These are phyloP conservation scores for Danaus melanippus DNA, from an alignment of 1,140 invertebrate species.

Conservation along the genomic window DNA sequence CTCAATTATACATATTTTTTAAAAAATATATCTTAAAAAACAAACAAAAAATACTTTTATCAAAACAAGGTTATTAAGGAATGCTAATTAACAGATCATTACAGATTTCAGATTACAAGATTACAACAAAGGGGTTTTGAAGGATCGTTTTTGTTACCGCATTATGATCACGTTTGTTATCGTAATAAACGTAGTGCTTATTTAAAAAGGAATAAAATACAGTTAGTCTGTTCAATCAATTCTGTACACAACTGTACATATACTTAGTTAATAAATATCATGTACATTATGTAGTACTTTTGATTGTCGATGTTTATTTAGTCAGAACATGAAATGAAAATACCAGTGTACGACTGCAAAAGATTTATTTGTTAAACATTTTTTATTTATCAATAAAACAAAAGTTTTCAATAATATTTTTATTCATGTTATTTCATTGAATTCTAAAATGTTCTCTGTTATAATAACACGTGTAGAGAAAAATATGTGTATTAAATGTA, in stretches of 20 bases:
- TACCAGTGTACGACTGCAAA: background rate
- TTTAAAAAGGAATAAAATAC: too few species aligned
- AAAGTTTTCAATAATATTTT: background rate
- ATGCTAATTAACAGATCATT: constrained; percentile 48
- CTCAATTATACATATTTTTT: too few species aligned
- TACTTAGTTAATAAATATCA: too few species aligned
- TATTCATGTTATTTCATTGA: too few species aligned
- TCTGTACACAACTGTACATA: background rate
- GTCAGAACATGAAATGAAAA: constrained; percentile 1
- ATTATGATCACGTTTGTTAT: constrained; percentile 36
- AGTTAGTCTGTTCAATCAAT: background rate
- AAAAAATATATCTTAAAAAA: too few species aligned
- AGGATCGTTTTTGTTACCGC: constrained; percentile 33
- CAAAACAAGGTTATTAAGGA: background rate
- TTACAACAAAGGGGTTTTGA: constrained; percentile 47
- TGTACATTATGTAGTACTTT: too few species aligned
- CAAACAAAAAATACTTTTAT: too few species aligned
- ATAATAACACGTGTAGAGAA: too few species aligned
- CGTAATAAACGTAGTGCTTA: constrained; percentile 12
- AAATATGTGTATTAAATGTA: too few species aligned
- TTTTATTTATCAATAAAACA: background rate
- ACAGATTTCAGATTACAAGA: constrained; percentile 68
- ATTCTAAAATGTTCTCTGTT: too few species aligned
- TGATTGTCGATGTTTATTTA: constrained; percentile 1
- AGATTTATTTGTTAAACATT: background rate